phyloP scores from a whole-genome alignment of 2,888 invertebrate species.

The Thereva nobilitata region DNA sequence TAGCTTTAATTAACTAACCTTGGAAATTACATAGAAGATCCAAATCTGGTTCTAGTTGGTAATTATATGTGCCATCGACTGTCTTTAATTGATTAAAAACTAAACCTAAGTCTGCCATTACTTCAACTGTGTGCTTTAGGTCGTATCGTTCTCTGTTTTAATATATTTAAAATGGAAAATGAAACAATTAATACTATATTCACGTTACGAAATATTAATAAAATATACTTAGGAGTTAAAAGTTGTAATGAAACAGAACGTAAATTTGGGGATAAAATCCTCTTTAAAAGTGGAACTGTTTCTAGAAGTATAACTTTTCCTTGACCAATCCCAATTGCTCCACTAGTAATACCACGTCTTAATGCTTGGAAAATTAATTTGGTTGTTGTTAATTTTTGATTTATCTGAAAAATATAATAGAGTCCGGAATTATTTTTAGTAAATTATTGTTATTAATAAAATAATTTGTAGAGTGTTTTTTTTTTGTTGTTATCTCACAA shows the following conservation, averaged over 20 bases:
- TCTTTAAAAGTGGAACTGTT: constrained; percentile 70
- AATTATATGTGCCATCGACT: constrained; percentile 75
- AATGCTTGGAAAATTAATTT: constrained; percentile 65
- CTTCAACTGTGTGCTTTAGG: constrained; percentile 71
- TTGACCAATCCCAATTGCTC: constrained; percentile 52
- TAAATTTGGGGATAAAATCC: constrained; percentile 73
- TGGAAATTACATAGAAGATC: constrained; percentile 62
- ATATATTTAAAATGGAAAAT: constrained; percentile 32
- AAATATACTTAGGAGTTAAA: constrained; percentile 53
- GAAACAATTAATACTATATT: neutral
- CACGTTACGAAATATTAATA: neutral
- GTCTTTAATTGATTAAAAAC: constrained; percentile 80
- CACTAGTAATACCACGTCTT: constrained; percentile 65
- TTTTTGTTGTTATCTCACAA: too few relatives aligned
- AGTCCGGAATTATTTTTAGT: too few relatives aligned
- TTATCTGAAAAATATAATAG: constrained; percentile 58
- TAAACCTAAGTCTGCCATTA: constrained; percentile 89
- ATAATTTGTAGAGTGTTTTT: neutral
- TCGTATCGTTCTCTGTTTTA: constrained; percentile 60
- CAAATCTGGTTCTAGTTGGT: constrained; percentile 76
- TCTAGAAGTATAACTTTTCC: constrained; percentile 66
- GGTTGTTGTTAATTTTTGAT: constrained; percentile 60
- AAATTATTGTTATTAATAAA: too few relatives aligned
- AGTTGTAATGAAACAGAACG: constrained; percentile 66
- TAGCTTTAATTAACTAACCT: constrained; percentile 44